These are phyloP conservation scores for Chironomus tentans DNA, from an alignment of 2,888 invertebrate species.

Conservation along the genomic window DNA sequence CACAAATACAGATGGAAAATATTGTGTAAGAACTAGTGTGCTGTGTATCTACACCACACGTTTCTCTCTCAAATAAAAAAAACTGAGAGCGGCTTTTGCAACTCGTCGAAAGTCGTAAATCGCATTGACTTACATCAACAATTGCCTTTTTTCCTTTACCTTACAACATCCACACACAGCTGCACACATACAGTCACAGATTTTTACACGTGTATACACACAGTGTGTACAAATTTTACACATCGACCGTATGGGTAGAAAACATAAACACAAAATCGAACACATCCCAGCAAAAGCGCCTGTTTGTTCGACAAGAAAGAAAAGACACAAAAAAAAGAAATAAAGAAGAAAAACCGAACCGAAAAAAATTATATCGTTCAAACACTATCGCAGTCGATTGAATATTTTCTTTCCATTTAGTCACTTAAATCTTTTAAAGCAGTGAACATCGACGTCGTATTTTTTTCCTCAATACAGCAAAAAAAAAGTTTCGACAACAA, in stretches of 20 bases:
- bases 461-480: slow-evolving; percentile 15
- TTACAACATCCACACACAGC: not conserved
- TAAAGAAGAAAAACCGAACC: slow-evolving; percentile 18
- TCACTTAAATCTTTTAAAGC: slow-evolving; percentile 26
- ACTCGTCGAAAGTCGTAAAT: slow-evolving; percentile 26
- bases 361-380: slow-evolving; percentile 26
- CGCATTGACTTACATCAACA: slow-evolving; percentile 17
- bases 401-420: slow-evolving; percentile 27
- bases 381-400: slow-evolving; percentile 27
- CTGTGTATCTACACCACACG: not conserved
- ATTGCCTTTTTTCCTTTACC: no score
- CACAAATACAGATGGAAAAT: no score
- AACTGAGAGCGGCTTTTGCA: not conserved
- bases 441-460: slow-evolving; percentile 26
- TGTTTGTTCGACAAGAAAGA: slow-evolving; percentile 7
- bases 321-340: not conserved
- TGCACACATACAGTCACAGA: not conserved
- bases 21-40: no score
- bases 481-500: not conserved
- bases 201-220: not conserved
- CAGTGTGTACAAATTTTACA: not conserved
- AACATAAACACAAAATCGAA: slow-evolving; percentile 27
- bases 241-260: slow-evolving; percentile 12
- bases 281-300: slow-evolving; percentile 22
- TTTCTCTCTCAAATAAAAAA: no score